Conservation (phyloP, 2,888 invertebrate species). For the Pachymerium ferrugineum region DNA sequence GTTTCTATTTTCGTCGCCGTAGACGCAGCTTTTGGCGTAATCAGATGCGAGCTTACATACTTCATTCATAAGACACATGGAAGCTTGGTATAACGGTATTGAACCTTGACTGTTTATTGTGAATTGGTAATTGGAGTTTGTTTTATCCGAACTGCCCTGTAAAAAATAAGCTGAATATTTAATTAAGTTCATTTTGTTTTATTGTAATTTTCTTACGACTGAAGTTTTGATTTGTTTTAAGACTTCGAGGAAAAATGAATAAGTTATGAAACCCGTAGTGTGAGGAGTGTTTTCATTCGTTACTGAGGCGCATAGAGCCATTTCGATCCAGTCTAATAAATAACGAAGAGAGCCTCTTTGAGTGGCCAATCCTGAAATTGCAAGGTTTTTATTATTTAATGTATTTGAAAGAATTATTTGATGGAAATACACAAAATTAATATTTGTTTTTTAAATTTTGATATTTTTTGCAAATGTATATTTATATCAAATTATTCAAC, state of each 20-base stretch:
- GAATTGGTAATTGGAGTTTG: slow-evolving; percentile 36
- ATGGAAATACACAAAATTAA: neutral
- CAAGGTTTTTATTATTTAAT: neutral
- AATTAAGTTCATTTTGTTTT: neutral
- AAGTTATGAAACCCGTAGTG: slow-evolving; percentile 41
- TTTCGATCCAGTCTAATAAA: slow-evolving; percentile 59
- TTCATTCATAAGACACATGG: slow-evolving; percentile 55
- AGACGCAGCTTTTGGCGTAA: slow-evolving; percentile 43
- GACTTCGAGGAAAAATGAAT: slow-evolving; percentile 42
- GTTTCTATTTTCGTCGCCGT: slow-evolving; percentile 43
- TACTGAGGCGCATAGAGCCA: slow-evolving; percentile 51
- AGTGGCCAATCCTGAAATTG: slow-evolving; percentile 50
- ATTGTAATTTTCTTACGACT: slow-evolving; percentile 41
- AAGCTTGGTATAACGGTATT: slow-evolving; percentile 53
- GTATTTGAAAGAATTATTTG: neutral
- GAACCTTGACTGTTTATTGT: slow-evolving; percentile 44
- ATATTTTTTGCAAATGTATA: too few species aligned
- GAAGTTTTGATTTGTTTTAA: slow-evolving; percentile 45
- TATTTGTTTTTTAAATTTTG: neutral
- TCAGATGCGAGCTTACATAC: slow-evolving; percentile 45
- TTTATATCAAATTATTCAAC: neutral
- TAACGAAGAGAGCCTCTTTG: slow-evolving; percentile 58
- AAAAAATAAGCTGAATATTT: neutral
- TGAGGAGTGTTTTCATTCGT: slow-evolving; percentile 29
- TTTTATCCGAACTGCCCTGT: slow-evolving; percentile 40